Base-by-base conservation (phyloP, 92 coral and sea anemone genomes). In the Montipora capitata region DNA sequence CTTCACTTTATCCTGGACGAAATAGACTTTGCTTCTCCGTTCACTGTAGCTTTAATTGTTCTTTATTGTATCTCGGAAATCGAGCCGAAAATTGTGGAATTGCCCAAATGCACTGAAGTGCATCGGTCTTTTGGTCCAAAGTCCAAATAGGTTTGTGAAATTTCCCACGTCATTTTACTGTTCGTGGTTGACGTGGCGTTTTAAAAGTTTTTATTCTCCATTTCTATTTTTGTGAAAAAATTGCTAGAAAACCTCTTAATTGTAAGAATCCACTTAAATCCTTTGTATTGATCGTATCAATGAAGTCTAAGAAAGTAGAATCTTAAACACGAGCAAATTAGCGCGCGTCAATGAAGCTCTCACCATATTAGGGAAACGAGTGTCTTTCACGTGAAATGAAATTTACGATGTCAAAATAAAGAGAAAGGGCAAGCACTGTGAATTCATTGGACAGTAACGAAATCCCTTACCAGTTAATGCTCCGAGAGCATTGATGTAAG, bases 401-500 rank as follows among this genome's bases (percentile, higher is more conserved):
- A 44, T 5, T 1, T 80, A n/a, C 48, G 85, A 80, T 38, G 70
- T 62, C 79, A 83, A 72, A 83, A 41, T 73, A 59, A 44, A 35
- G 13, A 48, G 10, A 1, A 3, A 4, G 7, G 18, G 41, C 40
- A 14, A 12, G 8, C 11, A 15, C 16, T 17, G 44, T 1, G 11
- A 39, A 27, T 27, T 27, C 35, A 48, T 39, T 52, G 14, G 27
- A 5, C 20, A 14, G 12, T 49, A 10, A 15, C 62, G 52, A 56
- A 13, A 16, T n/a, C 3, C 9, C 80, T 72, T 92, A 97, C 99
- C 99, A 16, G 99, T 97, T 2, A 95, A 89, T 7, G 99, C 97
- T 35, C 99, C 99, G 6, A 97, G 91, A 16, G 98, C 96, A 75
- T 97, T 97, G 14, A 92, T 86, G 78, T 95, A 97, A 18, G 81